Conservation (phyloP, 2,797 vertebrate species). For the Mastacembelus armatus region DNA sequence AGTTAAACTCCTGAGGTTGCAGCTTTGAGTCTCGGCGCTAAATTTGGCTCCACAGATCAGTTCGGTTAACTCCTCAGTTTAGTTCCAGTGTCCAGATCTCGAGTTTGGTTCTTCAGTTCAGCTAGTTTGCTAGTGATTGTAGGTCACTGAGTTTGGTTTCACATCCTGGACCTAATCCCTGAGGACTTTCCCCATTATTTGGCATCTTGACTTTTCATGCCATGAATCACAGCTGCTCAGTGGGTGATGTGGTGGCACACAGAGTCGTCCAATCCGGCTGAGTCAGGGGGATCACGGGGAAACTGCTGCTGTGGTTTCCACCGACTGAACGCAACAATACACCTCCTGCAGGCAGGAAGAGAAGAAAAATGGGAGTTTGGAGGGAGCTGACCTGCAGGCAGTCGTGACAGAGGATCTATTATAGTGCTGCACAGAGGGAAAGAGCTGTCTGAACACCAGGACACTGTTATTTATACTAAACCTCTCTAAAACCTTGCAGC, state of each 20-base stretch:
- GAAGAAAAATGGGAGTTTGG: slow-evolving; percentile 41
- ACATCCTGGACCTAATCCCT: too few relatives aligned
- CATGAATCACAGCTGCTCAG: neutral
- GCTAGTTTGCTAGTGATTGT: neutral
- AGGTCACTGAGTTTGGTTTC: neutral
- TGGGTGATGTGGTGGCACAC: too few relatives aligned
- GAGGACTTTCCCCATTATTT: too few relatives aligned
- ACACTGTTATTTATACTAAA: slow-evolving; percentile 23
- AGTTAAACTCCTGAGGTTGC: too few relatives aligned
- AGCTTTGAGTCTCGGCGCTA: too few relatives aligned
- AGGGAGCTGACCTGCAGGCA: slow-evolving; percentile 42
- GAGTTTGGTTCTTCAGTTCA: neutral
- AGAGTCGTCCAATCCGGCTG: slow-evolving; percentile 14
- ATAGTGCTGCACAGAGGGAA: slow-evolving; percentile 10
- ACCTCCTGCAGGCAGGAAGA: slow-evolving; percentile 43
- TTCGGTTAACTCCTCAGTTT: neutral
- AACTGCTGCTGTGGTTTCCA: slow-evolving; percentile 18
- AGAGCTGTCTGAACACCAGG: neutral
- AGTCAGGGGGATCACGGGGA: slow-evolving; percentile 19
- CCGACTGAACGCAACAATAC: slow-evolving; percentile 31
- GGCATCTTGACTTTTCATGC: neutral
- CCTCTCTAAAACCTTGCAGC: neutral
- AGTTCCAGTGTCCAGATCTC: neutral
- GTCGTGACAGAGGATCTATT: slow-evolving; percentile 33
- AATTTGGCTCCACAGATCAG: neutral